A percentile compares a stretch with the other conserved stretches of the same genome.
phyloP scores from a whole-genome alignment of 2,888 invertebrate species.

The Euproctis similis region DNA sequence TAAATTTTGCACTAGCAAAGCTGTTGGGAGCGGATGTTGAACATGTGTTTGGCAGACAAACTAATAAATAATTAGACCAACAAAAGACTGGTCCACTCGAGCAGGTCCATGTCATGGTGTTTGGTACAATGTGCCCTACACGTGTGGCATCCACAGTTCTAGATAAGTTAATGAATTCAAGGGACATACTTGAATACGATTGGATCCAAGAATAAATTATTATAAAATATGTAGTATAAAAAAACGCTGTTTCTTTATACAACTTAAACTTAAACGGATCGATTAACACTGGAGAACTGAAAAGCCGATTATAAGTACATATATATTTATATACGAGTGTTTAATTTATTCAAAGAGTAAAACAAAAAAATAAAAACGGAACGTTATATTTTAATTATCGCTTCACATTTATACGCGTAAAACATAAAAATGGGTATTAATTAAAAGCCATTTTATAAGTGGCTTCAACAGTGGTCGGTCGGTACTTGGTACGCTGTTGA shows the following conservation, averaged over 20 bases:
- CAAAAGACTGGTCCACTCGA: slow-evolving; percentile 42
- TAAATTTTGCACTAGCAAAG: slow-evolving; percentile 13
- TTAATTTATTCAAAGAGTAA: slow-evolving; percentile 17
- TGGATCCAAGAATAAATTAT: background rate
- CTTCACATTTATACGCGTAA: slow-evolving; percentile 25
- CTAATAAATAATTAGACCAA: slow-evolving; percentile 70
- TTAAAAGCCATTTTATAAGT: slow-evolving; percentile 41
- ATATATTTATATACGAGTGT: slow-evolving; percentile 17
- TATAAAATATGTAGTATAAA: background rate
- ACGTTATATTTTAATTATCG: too few species aligned
- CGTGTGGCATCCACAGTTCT: slow-evolving; percentile 51
- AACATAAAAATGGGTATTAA: slow-evolving; percentile 35
- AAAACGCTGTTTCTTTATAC: slow-evolving; percentile 3
- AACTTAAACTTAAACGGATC: slow-evolving; percentile 10
- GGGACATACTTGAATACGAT: slow-evolving; percentile 18
- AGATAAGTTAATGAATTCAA: slow-evolving; percentile 7
- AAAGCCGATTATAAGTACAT: slow-evolving; percentile 19
- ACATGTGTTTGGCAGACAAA: slow-evolving; percentile 70
- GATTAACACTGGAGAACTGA: slow-evolving; percentile 25
- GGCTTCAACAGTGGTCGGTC: slow-evolving; percentile 37
- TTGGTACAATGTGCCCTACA: slow-evolving; percentile 72
- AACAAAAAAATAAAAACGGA: slow-evolving; percentile 17
- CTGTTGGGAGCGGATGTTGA: slow-evolving; percentile 61
- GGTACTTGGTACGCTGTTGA: slow-evolving; percentile 35
- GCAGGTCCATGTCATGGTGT: slow-evolving; percentile 38